Evolutionary conservation across 1,140 invertebrate genomes (phyloP).

Genomic region (Pissodes strobi): DNA sequence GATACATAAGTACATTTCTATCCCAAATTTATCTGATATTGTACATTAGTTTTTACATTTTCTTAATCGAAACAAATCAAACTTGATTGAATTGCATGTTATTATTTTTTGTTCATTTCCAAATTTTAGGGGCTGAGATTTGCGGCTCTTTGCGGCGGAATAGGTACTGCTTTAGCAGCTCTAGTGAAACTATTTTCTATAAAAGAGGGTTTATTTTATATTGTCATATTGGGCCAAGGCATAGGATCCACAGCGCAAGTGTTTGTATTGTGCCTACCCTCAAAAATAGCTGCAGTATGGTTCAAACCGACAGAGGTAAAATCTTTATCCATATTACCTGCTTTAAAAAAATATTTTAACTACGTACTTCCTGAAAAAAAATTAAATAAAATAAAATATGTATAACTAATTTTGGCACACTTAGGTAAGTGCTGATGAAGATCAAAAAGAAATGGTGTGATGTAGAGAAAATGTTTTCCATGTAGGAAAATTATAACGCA

Average conservation of each 20-base stretch:
- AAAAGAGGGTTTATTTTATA: constrained; percentile 62
- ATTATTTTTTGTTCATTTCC: background rate
- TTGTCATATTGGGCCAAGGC: constrained; percentile 71
- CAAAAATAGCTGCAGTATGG: constrained; percentile 69
- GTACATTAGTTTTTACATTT: too few species aligned
- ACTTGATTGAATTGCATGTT: too few species aligned
- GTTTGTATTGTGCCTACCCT: constrained; percentile 73
- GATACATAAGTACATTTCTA: too few species aligned
- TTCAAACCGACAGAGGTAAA: constrained; percentile 65
- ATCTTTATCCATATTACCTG: background rate
- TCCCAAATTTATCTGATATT: too few species aligned
- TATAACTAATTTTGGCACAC: too few species aligned
- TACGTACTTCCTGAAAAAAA: background rate
- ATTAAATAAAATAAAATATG: too few species aligned
- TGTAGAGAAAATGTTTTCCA: too few species aligned
- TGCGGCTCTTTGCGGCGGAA: constrained; percentile 51
- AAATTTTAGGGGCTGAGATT: constrained; percentile 55
- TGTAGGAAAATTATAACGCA: too few species aligned
- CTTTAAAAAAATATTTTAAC: constrained; percentile 5
- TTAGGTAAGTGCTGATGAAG: too few species aligned
- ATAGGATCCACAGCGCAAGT: constrained; percentile 68
- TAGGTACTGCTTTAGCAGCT: constrained; percentile 64
- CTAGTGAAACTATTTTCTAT: constrained; percentile 74
- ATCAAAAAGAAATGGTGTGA: too few species aligned
- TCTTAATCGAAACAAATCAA: too few species aligned